Percentiles rank a stretch among this genome's conserved stretches.
phyloP scores from a whole-genome alignment of 2,113 vertebrate species.

The Verasper variegatus region DNA sequence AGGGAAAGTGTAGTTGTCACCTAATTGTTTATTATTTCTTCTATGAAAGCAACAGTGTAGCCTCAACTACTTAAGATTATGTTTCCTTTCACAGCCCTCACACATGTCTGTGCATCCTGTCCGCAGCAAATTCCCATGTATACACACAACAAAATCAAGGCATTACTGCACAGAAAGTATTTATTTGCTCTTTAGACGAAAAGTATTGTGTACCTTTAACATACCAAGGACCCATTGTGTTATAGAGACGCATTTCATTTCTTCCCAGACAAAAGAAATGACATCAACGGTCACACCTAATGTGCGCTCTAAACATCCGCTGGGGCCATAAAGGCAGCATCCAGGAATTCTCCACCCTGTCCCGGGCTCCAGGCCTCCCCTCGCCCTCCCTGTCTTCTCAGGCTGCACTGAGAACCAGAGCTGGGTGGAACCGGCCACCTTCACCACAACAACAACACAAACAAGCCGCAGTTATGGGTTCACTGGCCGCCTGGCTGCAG shows the following conservation, averaged over 20 bases:
- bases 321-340: slow-evolving; percentile 73
- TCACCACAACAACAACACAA: slow-evolving; percentile 70
- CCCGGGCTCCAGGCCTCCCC: slow-evolving; percentile 53
- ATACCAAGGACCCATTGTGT: slow-evolving; percentile 70
- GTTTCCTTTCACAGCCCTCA: slow-evolving; percentile 49
- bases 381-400: slow-evolving; percentile 50
- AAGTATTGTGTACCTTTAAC: slow-evolving; percentile 59
- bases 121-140: slow-evolving; percentile 47
- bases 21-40: slow-evolving; percentile 11
- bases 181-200: slow-evolving; percentile 68
- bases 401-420: slow-evolving; percentile 58
- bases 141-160: slow-evolving; percentile 39
- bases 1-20: background rate
- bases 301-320: slow-evolving; percentile 80
- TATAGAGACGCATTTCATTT: slow-evolving; percentile 69
- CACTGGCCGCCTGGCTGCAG: slow-evolving; percentile 37
- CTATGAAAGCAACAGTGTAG: slow-evolving; percentile 5
- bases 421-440: slow-evolving; percentile 67
- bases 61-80: background rate
- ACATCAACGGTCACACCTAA: slow-evolving; percentile 81
- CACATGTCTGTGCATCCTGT: slow-evolving; percentile 23
- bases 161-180: slow-evolving; percentile 53
- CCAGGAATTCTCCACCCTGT: slow-evolving; percentile 82
- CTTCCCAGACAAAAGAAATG: slow-evolving; percentile 73
- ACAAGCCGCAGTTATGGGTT: slow-evolving; percentile 37